These are phyloP conservation scores for Mesoclemmys tuberculata DNA, from an alignment of 2,113 vertebrate species.

Conservation along the genomic window DNA sequence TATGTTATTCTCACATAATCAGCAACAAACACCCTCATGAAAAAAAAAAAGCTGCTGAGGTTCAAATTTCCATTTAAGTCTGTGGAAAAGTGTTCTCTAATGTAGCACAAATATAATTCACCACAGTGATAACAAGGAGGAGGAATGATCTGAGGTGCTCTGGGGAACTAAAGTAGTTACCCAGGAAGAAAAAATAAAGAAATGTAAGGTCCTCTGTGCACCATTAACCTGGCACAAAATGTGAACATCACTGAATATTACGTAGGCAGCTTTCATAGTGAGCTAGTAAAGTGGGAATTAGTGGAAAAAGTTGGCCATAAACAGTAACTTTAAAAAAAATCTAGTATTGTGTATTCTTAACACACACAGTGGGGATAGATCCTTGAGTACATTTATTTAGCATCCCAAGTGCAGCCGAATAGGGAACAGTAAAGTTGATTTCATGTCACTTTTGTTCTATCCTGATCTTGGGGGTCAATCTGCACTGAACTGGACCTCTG, in stretches of 20 bases:
- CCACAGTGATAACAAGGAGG: fast-evolving
- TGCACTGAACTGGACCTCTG: not conserved
- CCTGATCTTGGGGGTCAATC: not conserved
- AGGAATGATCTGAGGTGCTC: not conserved
- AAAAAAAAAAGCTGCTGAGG: not conserved
- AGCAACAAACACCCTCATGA: not conserved
- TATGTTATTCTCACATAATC: not conserved
- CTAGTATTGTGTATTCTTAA: not conserved
- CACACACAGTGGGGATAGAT: not conserved
- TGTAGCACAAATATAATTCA: not conserved
- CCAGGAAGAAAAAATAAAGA: not conserved
- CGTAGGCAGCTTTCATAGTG: not conserved
- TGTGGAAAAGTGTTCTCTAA: not conserved
- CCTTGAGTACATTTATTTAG: not conserved
- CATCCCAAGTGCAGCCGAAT: not conserved
- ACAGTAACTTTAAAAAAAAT: not conserved
- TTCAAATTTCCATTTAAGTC: not conserved
- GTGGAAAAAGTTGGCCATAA: not conserved
- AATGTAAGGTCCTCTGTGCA: not conserved
- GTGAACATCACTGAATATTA: not conserved
- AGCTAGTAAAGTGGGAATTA: not conserved
- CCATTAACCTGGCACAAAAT: not conserved
- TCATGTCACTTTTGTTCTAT: not conserved
- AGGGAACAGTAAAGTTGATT: not conserved
- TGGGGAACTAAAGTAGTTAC: not conserved